Evolutionary conservation across 2,113 vertebrate species (phyloP).

Genomic region (Oplegnathus fasciatus): DNA sequence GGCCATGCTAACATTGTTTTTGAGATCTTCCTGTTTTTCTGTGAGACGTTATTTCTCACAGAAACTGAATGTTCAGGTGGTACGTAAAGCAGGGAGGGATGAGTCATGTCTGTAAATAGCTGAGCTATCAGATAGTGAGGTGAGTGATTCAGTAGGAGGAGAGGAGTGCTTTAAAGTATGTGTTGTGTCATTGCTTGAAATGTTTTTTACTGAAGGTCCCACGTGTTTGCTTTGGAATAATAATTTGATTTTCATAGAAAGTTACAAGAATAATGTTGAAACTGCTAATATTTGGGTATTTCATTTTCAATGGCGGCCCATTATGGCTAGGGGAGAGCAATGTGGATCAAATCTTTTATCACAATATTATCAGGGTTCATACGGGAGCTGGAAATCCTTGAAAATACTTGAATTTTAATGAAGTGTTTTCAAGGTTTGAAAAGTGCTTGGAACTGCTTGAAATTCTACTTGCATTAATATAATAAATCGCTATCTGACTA

Average conservation of each 20-base stretch:
- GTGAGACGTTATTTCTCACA: neutral
- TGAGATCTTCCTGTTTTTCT: neutral
- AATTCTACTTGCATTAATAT: no score
- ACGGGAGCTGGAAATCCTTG: no score
- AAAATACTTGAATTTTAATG: no score
- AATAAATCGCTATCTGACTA: no score
- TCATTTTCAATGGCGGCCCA: no score
- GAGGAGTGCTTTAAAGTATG: neutral
- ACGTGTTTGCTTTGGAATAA: neutral
- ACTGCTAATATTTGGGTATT: neutral
- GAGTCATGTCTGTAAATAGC: constrained; percentile 48
- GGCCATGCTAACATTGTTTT: neutral
- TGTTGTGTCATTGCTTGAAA: constrained; percentile 15
- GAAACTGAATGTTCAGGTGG: neutral
- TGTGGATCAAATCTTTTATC: neutral
- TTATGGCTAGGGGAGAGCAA: neutral
- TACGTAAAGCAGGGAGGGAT: neutral
- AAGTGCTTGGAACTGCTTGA: no score
- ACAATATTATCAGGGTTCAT: neutral
- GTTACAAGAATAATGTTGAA: neutral
- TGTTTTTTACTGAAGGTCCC: neutral
- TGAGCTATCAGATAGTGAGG: neutral
- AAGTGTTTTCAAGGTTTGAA: no score
- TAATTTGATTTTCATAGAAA: neutral
- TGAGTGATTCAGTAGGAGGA: constrained; percentile 27